Conservation (phyloP, 2,797 vertebrate species). For the Phoebastria nigripes region DNA sequence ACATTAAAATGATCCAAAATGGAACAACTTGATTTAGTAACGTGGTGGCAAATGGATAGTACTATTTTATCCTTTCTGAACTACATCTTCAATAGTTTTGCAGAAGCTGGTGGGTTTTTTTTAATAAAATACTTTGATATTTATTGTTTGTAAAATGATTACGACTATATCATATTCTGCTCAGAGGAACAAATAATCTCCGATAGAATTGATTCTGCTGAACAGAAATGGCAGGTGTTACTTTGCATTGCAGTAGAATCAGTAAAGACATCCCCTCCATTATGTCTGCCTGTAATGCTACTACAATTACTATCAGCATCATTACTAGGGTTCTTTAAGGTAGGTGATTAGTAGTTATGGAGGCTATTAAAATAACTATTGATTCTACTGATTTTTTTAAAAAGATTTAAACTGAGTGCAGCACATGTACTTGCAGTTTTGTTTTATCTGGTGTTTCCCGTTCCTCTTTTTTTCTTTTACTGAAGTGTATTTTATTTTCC, state of each 20-base stretch:
- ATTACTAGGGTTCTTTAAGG: neutral
- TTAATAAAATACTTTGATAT: neutral
- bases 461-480: neutral
- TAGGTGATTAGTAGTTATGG: neutral
- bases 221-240: neutral
- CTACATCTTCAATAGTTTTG: neutral
- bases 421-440: neutral
- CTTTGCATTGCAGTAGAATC: neutral
- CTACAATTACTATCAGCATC: neutral
- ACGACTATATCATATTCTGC: neutral
- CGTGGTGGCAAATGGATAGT: neutral
- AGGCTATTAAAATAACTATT: neutral
- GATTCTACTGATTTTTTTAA: neutral
- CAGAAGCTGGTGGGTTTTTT: neutral
- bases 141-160: neutral
- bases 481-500: neutral
- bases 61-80: neutral
- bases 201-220: neutral
- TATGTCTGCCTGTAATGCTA: neutral
- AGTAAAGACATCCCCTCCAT: neutral
- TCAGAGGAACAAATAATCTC: neutral
- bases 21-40: neutral
- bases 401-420: neutral
- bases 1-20: neutral
- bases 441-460: neutral